Percentiles rank a stretch among this genome's conserved stretches.
Conservation (phyloP, 2,113 vertebrate species). For the Notothenia coriiceps region DNA sequence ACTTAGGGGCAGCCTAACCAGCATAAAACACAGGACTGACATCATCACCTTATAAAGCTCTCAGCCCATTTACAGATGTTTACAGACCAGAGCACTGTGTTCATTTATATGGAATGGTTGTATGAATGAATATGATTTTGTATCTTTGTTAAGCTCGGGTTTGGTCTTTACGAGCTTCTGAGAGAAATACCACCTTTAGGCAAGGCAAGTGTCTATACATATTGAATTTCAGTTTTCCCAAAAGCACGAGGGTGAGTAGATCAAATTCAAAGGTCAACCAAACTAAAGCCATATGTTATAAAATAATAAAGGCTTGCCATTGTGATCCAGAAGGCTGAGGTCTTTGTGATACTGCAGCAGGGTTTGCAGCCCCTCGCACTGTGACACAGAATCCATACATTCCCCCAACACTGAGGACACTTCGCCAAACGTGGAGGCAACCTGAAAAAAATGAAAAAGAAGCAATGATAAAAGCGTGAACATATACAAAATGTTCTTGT, state of each 20-base stretch:
- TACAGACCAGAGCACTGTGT: too few species aligned
- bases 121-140: too few species aligned
- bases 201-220: too few species aligned
- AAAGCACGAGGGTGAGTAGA: not conserved
- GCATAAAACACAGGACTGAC: not conserved
- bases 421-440: constrained; percentile 51
- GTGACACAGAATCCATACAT: constrained; percentile 49
- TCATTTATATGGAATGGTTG: too few species aligned
- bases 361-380: constrained; percentile 49
- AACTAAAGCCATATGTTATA: not conserved
- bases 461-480: not conserved
- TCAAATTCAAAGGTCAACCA: not conserved
- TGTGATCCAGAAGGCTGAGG: constrained; percentile 32
- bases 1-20: not conserved
- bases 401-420: constrained; percentile 57
- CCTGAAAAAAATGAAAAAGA: constrained; percentile 21
- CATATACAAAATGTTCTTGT: not conserved
- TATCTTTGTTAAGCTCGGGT: too few species aligned
- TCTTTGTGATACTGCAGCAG: constrained; percentile 66
- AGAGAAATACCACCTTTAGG: too few species aligned
- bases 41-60: not conserved
- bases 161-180: too few species aligned
- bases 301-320: constrained; percentile 34
- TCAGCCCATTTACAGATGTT: too few species aligned
- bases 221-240: too few species aligned